Evolutionary conservation across 2,113 vertebrate species (phyloP).

Genomic region (Carollia perspicillata): DNA sequence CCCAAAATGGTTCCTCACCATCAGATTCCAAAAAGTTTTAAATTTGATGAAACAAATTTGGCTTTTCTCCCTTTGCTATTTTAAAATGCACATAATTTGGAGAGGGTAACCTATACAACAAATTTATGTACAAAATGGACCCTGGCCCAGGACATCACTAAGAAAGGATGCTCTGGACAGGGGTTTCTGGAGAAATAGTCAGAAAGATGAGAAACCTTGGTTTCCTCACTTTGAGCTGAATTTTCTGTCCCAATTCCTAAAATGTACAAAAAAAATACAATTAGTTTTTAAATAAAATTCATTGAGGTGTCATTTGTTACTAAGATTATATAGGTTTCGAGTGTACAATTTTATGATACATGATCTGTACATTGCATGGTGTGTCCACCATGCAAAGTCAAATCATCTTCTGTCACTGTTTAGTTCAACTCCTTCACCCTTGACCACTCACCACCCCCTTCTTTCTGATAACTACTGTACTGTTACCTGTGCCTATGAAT

Average conservation of each 20-base stretch:
- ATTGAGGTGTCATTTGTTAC: not conserved
- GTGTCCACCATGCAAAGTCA: not conserved
- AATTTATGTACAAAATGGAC: not conserved
- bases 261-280: not conserved
- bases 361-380: not conserved
- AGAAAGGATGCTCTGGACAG: not conserved
- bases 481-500: not conserved
- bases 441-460: not conserved
- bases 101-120: not conserved
- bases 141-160: not conserved
- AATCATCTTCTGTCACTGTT: not conserved
- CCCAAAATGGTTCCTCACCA: not conserved
- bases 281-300: not conserved
- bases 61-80: not conserved
- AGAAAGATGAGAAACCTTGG: not conserved
- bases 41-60: not conserved
- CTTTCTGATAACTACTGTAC: not conserved
- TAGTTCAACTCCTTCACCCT: not conserved
- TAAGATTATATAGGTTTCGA: not conserved
- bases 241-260: not conserved
- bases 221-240: not conserved
- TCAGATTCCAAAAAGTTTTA: not conserved
- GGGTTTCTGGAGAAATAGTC: not conserved
- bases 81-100: not conserved
- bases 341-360: not conserved